These are phyloP conservation scores for Heliconius hewitsoni DNA, from an alignment of 1,140 invertebrate species.

Conservation along the genomic window DNA sequence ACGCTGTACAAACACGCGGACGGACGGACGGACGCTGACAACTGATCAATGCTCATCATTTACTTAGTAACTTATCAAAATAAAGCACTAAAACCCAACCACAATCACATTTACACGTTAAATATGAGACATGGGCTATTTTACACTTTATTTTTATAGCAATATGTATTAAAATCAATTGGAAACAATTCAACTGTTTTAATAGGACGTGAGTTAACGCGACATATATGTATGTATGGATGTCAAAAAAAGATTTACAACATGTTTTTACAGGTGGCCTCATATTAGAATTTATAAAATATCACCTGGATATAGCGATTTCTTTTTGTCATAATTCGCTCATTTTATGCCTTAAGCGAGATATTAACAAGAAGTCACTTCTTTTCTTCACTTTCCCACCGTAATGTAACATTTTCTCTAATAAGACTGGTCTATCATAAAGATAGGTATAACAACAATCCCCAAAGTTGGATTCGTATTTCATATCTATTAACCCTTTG, in stretches of 20 bases:
- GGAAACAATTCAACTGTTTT: slow-evolving; percentile 20
- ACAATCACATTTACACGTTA: slow-evolving; percentile 21
- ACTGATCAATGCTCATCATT: slow-evolving; percentile 68
- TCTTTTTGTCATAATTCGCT: neutral
- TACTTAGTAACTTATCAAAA: slow-evolving; percentile 73
- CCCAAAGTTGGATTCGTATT: no score
- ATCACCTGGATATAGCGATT: neutral
- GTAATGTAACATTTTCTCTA: neutral
- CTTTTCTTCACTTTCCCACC: neutral
- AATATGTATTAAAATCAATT: neutral
- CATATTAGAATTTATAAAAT: neutral
- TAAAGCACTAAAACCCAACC: slow-evolving; percentile 33
- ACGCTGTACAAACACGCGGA: slow-evolving; percentile 56
- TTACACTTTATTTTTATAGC: slow-evolving; percentile 40
- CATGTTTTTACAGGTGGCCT: slow-evolving; percentile 50
- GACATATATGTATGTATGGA: slow-evolving; percentile 42
- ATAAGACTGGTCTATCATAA: neutral
- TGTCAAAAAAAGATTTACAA: slow-evolving; percentile 34
- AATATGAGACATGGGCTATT: slow-evolving; percentile 25
- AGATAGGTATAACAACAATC: neutral
- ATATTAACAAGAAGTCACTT: neutral
- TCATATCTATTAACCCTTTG: no score
- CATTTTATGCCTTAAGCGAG: no score
- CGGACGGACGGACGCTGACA: slow-evolving; percentile 49
- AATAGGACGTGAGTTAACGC: slow-evolving; percentile 46